Evolutionary conservation across 1,140 invertebrate species (phyloP).

Genomic region (Lutraria rhynchaena): DNA sequence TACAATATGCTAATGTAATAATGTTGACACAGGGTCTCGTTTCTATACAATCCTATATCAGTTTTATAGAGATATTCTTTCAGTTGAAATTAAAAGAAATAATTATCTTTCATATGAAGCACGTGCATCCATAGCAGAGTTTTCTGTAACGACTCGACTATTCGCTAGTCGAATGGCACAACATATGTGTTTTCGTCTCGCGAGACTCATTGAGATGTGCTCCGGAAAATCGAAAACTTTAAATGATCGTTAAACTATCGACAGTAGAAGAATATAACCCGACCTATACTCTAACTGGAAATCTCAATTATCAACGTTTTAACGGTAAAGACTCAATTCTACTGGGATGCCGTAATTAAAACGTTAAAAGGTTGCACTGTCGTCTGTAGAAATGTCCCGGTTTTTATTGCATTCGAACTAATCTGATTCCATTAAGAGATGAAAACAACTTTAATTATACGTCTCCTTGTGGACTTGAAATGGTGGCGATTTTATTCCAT

Average conservation of each 20-base stretch:
- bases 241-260: constrained; percentile 47
- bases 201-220: constrained; percentile 7
- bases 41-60: constrained; percentile 53
- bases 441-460: constrained; percentile 42
- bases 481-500: constrained; percentile 23
- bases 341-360: constrained; percentile 49
- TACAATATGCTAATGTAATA: constrained; percentile 58
- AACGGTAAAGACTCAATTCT: constrained; percentile 26
- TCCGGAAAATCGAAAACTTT: constrained; percentile 57
- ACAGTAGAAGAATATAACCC: constrained; percentile 34
- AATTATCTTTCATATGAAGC: constrained; percentile 39
- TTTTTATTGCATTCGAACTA: constrained; percentile 46
- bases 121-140: constrained; percentile 34
- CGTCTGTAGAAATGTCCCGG: constrained; percentile 17
- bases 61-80: constrained; percentile 56
- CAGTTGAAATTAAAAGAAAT: constrained; percentile 59
- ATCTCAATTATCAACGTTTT: not conserved
- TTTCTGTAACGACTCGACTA: constrained; percentile 27
- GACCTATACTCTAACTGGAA: constrained; percentile 1
- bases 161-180: constrained; percentile 15
- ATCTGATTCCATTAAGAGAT: constrained; percentile 54
- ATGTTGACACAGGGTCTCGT: constrained; percentile 52
- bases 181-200: constrained; percentile 49
- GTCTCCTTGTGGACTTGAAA: constrained; percentile 52
- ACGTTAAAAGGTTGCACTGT: constrained; percentile 55